phyloP scores from a whole-genome alignment of 2,113 vertebrate genomes.

The Saccopteryx bilineata region DNA sequence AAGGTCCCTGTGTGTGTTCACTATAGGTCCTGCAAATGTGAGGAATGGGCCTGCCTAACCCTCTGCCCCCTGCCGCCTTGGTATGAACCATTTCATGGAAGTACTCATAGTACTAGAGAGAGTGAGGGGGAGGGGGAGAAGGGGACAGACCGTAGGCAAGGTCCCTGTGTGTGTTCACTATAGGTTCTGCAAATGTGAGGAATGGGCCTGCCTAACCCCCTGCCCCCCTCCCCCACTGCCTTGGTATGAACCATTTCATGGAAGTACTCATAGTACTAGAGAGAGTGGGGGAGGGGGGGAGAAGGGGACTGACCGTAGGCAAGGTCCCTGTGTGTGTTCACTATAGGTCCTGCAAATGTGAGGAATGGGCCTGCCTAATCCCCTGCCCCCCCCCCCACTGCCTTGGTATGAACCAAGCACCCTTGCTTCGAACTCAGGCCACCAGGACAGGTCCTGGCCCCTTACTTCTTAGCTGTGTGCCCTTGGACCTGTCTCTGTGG shows the following conservation, averaged over 20 bases:
- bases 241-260: background rate
- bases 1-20: background rate
- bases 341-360: background rate
- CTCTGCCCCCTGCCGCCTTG: too few relatives aligned
- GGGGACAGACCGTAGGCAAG: background rate
- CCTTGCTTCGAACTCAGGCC: background rate
- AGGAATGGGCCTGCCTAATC: background rate
- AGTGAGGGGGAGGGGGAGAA: background rate
- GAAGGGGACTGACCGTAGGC: background rate
- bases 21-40: background rate
- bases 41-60: background rate
- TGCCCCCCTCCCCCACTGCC: too few relatives aligned
- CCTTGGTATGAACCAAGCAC: background rate
- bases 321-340: background rate
- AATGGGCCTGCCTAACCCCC: background rate
- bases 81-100: background rate
- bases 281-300: background rate
- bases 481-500: background rate
- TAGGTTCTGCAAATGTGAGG: background rate
- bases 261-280: background rate
- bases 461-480: background rate
- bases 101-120: background rate
- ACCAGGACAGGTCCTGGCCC: background rate
- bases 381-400: too few relatives aligned
- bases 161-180: background rate